Base-by-base conservation (phyloP, 2,113 vertebrate genomes). In the mouse (Mus musculus) region DNA sequence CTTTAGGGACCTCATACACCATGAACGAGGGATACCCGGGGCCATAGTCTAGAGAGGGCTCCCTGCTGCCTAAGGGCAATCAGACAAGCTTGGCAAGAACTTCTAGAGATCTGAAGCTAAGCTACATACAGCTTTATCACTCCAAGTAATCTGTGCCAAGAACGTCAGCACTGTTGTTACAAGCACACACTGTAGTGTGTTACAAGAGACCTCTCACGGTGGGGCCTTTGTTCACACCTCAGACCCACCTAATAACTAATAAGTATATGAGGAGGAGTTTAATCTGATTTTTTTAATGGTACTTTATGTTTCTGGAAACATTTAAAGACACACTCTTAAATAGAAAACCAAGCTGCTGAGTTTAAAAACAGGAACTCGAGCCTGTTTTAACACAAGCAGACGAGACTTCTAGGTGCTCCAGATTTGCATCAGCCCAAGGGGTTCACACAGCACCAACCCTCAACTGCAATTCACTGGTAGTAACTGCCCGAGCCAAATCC, bases 291-390 rank as follows among this genome's bases (percentile, higher is more conserved):
- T 96, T 52, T 39, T 61, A 95, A 82, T 33, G 73, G 24, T 30
- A 87, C 91, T 89, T 96, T 95, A 75, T 65, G 94, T 95, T 97
- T 97, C 87, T 91, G 61, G 65, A 71, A 95, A 91, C 39, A 22
- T 80, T 86, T 92, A 95, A 91, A 94, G 84, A 16, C 20, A 96
- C 24, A 49, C 17, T 96, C 80, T 96, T 42, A 81, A 82, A 92
- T 96, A 95, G 65, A 91, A 97, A 97, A 97, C 90, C 46, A 93
- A 93, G 73, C 16, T 89, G 49, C 13, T 59, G 49, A 91, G 75
- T 91, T 95, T 93, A 69, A 96, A 93, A 95, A 92, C 36, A 96
- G 84, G 75, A 94, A 96, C 56, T 36, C 46, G 95, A 87, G 73
- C 28, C 11, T 39, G 61, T 56, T 24, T 63, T 88, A 91, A 93